Conservation (phyloP, 2,797 vertebrate species). For the Urosaurus nigricauda region DNA sequence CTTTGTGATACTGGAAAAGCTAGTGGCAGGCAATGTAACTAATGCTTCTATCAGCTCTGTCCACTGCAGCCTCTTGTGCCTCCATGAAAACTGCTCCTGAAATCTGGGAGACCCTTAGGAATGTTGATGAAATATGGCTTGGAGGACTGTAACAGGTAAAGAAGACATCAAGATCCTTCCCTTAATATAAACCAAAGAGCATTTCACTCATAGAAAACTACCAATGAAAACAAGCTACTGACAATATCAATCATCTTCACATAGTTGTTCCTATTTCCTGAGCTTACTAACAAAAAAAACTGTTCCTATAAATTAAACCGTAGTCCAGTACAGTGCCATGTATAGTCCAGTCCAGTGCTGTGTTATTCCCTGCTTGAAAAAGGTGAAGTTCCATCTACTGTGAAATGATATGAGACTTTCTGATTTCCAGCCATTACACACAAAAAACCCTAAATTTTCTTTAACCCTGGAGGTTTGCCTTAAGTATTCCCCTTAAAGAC, state of each 20-base stretch:
- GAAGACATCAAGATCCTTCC: not conserved
- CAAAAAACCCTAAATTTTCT: not conserved
- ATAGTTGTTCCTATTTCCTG: not conserved
- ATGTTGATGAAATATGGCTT: not conserved
- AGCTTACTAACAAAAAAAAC: not conserved
- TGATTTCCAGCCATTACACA: not conserved
- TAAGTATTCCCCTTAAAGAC: slow-evolving; percentile 11
- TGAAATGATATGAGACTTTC: slow-evolving; percentile 25
- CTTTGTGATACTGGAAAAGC: not conserved
- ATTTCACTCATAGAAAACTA: not conserved
- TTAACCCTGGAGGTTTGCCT: slow-evolving; percentile 9
- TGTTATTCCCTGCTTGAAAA: not conserved
- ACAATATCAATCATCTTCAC: not conserved
- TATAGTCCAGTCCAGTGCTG: not conserved
- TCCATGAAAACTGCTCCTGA: not conserved
- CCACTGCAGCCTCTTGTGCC: not conserved
- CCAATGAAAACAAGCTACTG: not conserved
- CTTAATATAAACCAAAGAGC: not conserved
- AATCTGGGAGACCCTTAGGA: not conserved
- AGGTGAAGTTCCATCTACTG: slow-evolving; percentile 2
- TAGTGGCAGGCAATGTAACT: not conserved
- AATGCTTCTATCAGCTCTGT: not conserved
- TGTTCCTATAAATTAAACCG: not conserved
- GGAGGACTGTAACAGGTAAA: not conserved
- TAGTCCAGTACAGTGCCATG: not conserved